Conservation (phyloP, 2,797 vertebrate genomes). For the Halcyon badia region DNA sequence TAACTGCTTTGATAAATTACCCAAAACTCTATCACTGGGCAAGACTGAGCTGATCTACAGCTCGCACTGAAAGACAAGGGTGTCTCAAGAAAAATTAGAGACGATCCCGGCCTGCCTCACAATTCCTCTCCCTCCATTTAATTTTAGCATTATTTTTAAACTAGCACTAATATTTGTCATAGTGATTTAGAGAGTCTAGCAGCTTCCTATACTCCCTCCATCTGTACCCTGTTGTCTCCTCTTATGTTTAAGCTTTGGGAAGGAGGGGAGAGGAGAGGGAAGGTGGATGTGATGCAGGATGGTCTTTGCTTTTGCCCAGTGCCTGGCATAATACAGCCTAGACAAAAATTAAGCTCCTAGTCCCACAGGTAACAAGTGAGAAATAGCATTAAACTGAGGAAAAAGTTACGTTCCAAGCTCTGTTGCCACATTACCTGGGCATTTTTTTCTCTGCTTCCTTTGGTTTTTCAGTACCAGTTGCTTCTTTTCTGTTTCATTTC, state of each 20-base stretch:
- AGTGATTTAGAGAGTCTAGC: not conserved
- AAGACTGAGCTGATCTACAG: not conserved
- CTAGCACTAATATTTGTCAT: not conserved
- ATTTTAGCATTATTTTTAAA: not conserved
- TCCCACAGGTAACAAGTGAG: not conserved
- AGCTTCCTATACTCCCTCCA: not conserved
- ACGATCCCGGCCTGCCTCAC: not conserved
- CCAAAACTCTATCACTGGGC: not conserved
- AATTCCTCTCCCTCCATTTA: not conserved
- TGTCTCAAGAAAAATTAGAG: not conserved
- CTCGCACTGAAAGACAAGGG: not conserved
- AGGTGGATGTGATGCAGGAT: not conserved
- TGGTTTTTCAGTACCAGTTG: not conserved
- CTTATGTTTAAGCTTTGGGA: not conserved
- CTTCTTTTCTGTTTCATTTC: not conserved
- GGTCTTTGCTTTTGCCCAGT: not conserved
- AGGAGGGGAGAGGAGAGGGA: not conserved
- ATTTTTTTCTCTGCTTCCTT: not conserved
- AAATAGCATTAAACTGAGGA: not conserved
- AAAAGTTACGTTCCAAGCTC: not conserved
- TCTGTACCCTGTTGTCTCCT: not conserved
- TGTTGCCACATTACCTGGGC: not conserved
- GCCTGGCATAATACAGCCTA: not conserved
- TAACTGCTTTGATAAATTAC: not conserved
- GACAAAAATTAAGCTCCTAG: not conserved